phyloP scores from a whole-genome alignment of 2,888 invertebrate genomes.

The Drosophila tanythrix region DNA sequence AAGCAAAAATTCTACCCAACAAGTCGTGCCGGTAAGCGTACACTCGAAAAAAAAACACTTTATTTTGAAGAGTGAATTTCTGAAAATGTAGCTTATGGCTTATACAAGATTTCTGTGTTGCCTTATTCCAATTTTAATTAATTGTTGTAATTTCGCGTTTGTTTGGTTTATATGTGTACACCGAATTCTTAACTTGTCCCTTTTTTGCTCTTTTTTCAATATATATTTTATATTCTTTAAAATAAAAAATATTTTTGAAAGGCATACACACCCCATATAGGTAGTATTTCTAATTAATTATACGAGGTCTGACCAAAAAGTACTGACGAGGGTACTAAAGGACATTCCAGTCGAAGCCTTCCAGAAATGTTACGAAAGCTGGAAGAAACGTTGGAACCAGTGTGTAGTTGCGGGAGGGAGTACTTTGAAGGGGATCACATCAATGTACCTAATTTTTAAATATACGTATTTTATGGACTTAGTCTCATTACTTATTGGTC shows the following conservation, averaged over 20 bases:
- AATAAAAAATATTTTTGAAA: not conserved
- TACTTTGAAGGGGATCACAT: too few species aligned
- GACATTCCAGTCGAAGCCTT: too few species aligned
- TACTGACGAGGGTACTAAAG: too few species aligned
- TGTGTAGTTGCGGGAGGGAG: too few species aligned
- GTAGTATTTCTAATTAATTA: not conserved
- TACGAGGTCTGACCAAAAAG: too few species aligned
- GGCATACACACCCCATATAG: too few species aligned
- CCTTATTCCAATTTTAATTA: not conserved
- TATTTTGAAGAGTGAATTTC: not conserved
- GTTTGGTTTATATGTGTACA: too few species aligned
- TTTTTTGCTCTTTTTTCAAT: not conserved
- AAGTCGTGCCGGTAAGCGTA: not conserved
- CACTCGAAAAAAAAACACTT: not conserved
- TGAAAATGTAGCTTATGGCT: not conserved
- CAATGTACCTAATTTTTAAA: too few species aligned
- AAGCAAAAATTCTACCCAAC: not conserved
- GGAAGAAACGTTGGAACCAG: too few species aligned
- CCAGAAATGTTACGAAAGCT: too few species aligned
- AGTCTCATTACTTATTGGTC: too few species aligned
- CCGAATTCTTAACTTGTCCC: not conserved
- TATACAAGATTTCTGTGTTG: not conserved
- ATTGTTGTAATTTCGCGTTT: not conserved
- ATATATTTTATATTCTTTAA: not conserved
- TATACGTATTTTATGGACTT: too few species aligned